Percentiles rank a stretch among this genome's conserved stretches.
Conservation (phyloP, 2,797 vertebrate genomes). For the Cryptoblepharus egeriae region DNA sequence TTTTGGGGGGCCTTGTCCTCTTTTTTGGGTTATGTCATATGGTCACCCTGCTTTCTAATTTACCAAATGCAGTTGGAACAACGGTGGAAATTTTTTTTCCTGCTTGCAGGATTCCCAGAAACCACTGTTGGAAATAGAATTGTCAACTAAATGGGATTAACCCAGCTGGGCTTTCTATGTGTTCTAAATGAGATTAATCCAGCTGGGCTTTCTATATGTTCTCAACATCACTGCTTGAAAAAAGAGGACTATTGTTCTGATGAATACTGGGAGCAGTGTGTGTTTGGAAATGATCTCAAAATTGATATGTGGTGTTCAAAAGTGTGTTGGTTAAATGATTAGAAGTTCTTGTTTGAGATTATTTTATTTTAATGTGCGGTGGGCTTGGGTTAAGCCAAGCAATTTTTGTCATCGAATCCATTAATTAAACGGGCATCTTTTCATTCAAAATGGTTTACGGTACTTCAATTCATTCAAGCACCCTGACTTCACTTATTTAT, state of each 20-base stretch:
- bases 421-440: neutral
- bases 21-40: too few species aligned
- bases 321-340: neutral
- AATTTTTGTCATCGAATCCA: neutral
- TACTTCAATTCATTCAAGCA: constrained; percentile 5
- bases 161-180: too few species aligned
- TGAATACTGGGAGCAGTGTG: too few species aligned
- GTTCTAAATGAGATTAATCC: too few species aligned
- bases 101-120: too few species aligned
- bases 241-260: neutral
- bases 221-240: neutral
- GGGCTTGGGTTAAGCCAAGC: neutral
- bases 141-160: too few species aligned
- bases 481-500: neutral
- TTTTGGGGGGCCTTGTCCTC: too few species aligned
- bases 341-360: neutral
- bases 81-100: too few species aligned
- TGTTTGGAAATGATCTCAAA: neutral
- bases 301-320: neutral
- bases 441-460: neutral
- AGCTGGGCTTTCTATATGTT: too few species aligned
- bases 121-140: too few species aligned
- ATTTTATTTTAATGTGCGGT: neutral
- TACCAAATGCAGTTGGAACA: too few species aligned
- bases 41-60: too few species aligned